Evolutionary conservation across 2,113 vertebrate genomes (phyloP), one percentile per base, ranked within the genome.

Genomic region (Vombatus ursinus): DNA sequence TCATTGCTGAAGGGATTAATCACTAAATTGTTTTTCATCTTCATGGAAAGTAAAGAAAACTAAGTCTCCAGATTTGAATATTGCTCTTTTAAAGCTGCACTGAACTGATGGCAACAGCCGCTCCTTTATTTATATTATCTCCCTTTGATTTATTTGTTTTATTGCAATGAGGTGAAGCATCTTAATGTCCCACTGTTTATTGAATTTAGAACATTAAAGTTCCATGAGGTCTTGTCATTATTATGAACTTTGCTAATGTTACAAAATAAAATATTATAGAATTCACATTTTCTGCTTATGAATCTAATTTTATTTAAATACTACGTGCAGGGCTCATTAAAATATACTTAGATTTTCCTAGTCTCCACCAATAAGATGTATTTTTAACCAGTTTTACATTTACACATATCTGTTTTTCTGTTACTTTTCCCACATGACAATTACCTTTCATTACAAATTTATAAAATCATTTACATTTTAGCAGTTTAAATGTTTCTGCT

Each of bases 401-500:
- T 98, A 97, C 95, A 96, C 98, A 95, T 99, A 98, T 98, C 98
- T 99, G 98, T 99, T 99, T 99, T 99, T 99, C 98, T 98, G 98
- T 99, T 98, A 98, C 98, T 99, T 98, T 98, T 98, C 98, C 96
- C 97, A 98, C 98, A 98, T 97, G 99, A 99, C 99, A 99, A 99
- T 99, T 99, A 99, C 99, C 99, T 99, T 99, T 99, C 99, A 99
- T 99, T 99, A 99, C 99, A 99, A 99, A 99, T 99, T 99, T 99
- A 99, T 99, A 99, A 99, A 99, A 99, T 99, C 99, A 99, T 99
- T 99, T 99, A 98, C 98, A 99, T 99, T 99, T 99, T 99, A 98
- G 98, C 99, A 99, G 98, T 98, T 99, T 97, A 98, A 99, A 99
- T 99, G 99, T 99, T 99, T 99, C 99, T 99, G 98, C 98, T 99